Percentiles rank a stretch among this genome's conserved stretches.
Conservation (phyloP, 2,113 vertebrate species). For the Mustelus asterias region DNA sequence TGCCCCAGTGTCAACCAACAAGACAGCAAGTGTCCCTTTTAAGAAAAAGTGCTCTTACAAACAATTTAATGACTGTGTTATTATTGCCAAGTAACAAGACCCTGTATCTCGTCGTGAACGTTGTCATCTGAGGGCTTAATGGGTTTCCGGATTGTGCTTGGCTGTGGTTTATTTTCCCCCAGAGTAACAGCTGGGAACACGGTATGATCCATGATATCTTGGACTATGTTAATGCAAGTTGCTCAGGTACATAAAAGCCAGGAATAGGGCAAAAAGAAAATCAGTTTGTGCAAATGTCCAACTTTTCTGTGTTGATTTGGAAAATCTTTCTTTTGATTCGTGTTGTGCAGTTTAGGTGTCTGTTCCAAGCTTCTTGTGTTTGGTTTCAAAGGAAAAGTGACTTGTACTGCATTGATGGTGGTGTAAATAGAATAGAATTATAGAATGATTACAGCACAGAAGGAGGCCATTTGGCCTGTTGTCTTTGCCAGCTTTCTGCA, state of each 20-base stretch:
- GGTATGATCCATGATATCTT: neutral
- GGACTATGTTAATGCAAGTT: neutral
- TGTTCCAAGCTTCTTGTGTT: neutral
- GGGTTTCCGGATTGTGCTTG: too few species aligned
- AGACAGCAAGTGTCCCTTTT: too few species aligned
- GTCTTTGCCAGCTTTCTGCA: neutral
- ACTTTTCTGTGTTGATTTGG: neutral
- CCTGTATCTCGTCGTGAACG: neutral
- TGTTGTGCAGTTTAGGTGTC: neutral
- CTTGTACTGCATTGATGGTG: neutral
- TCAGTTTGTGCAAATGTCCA: neutral
- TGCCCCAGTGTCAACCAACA: neutral
- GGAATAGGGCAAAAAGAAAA: neutral
- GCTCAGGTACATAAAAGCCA: neutral
- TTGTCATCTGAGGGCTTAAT: neutral
- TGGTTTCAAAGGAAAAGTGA: neutral
- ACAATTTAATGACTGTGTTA: neutral
- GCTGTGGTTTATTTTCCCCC: neutral
- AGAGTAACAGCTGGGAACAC: neutral
- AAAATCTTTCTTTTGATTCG: neutral
- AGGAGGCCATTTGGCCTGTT: neutral
- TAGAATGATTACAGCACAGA: neutral
- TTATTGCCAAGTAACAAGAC: neutral
- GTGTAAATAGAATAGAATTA: neutral
- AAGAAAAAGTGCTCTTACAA: too few species aligned